Evolutionary conservation across 2,113 vertebrate species (phyloP), one percentile per base, ranked within the genome.

Genomic region (Fregata magnificens): DNA sequence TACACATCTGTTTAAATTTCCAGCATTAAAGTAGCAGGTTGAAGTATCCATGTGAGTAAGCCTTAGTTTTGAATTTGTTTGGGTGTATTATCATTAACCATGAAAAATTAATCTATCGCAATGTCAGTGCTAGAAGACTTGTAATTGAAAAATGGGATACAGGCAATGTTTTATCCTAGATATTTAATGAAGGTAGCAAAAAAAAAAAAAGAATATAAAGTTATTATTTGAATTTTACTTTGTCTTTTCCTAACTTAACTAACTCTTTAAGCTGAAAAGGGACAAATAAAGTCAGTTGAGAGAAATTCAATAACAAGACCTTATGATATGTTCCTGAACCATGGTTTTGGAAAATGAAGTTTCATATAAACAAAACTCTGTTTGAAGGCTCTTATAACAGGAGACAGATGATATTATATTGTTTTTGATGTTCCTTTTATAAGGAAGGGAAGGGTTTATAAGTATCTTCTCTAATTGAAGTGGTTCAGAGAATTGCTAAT

Each of bases 391-490:
- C 38, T 78, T 77, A 31, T 20, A 91, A 92, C 40, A 93, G 70
- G 88, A 96, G 95, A 92, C 95, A 72, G 82, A 44, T 93, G 53
- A 62, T 70, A 93, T 94, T 94, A 95, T 28, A 15, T 55, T 88
- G 86, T 6, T 93, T 97, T 97, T 97, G 91, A 96, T 95, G 95
- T 95, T 97, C n/a, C 71, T 93, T 90, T 82, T 93, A 70, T 80
- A 87, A 83, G 87, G 82, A 91, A 95, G 86, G 44, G 56, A 92
- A 94, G 86, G 66, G 58, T 94, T 90, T 96, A 83, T 90, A 95
- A 96, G 91, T 96, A 91, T 47, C 47, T 88, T 85, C 74, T 96
- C 22, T 94, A 93, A 92, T 96, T 97, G 90, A 96, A 97, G 89
- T 95, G 95, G 81, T 95, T 96, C 38, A 90, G 91, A 73, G 70